Evolutionary conservation across 2,113 vertebrate species (phyloP).

Genomic region (Callaeas wilsoni): DNA sequence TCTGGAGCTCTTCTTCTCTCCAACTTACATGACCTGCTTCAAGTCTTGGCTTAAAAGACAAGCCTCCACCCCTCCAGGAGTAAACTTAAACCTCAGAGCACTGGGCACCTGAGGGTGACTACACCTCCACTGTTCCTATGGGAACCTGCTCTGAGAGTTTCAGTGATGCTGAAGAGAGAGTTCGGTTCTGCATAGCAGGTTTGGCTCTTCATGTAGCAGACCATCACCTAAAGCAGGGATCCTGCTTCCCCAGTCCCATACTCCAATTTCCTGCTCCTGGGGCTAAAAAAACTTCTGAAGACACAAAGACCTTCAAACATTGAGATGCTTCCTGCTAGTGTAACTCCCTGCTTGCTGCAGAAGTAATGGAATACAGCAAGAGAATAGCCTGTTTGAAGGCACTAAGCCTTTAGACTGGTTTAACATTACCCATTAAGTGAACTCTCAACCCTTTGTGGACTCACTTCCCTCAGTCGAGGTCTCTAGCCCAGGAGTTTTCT

Average conservation of each 20-base stretch:
- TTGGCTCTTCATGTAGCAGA: neutral
- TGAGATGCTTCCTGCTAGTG: neutral
- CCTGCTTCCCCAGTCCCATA: neutral
- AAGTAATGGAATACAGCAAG: neutral
- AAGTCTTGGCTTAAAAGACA: neutral
- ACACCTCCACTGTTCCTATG: neutral
- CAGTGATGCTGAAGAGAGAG: neutral
- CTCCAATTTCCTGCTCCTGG: neutral
- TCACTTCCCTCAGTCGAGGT: neutral
- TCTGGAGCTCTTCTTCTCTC: neutral
- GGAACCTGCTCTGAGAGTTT: neutral
- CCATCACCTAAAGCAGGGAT: neutral
- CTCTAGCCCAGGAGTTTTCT: neutral
- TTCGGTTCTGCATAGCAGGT: neutral
- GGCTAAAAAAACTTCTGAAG: neutral
- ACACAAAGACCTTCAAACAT: accelerated
- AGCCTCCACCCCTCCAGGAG: neutral
- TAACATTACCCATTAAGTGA: neutral
- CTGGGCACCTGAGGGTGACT: neutral
- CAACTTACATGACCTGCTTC: neutral
- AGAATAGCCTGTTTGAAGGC: neutral
- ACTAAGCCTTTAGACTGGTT: neutral
- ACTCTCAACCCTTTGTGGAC: neutral
- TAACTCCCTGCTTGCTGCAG: neutral
- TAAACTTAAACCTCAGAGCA: neutral